Evolutionary conservation across 2,797 vertebrate genomes (phyloP), one percentile per base, ranked within the genome.

Genomic region (Natrix natrix): DNA sequence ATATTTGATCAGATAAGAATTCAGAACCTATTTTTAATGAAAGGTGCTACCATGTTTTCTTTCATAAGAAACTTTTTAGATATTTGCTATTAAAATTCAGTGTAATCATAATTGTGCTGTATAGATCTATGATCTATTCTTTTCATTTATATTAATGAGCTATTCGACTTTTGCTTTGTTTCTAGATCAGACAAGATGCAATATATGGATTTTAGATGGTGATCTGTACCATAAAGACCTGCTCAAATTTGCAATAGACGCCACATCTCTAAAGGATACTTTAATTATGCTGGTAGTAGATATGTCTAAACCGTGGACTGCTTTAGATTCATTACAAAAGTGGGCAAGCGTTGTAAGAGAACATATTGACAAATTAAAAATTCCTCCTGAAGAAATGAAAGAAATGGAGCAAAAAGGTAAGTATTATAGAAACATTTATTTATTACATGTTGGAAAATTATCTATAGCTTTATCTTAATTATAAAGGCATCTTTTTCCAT

Each of bases 221-320:
- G 99, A 99, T 97, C 98, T 99, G 20, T 99, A 99, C 97, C 99
- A 99, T 97, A 99, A 99, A 97, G 99, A 99, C 94, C 98, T 99
- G 93, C 99, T 99, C 97, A 99, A 99, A 86, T 99, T 99, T 92
- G 99, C 98, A 0, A 97, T 99, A 96, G 98, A 99, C 37, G 97
- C 98, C 91, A 97, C 97, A 95, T 98, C 98, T 56, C 97, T 99
- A 94, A 98, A 98, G 93, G 98, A 99, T 98, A 99, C 99, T 93
- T 96, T 99, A 96, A 96, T 99, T 94, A 97, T 99, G 97, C 96
- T 99, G 96, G 98, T 98, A 28, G 98, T 99, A 95, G 99, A 99
- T 96, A 99, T 99, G 98, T 99, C 99, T 86, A 98, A 99, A 96
- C 99, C 99, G 43, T 99, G 99, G 99, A 98, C 98, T 94, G 98